Evolutionary conservation across 2,113 vertebrate species (phyloP).

Genomic region (Irena cyanogastra): DNA sequence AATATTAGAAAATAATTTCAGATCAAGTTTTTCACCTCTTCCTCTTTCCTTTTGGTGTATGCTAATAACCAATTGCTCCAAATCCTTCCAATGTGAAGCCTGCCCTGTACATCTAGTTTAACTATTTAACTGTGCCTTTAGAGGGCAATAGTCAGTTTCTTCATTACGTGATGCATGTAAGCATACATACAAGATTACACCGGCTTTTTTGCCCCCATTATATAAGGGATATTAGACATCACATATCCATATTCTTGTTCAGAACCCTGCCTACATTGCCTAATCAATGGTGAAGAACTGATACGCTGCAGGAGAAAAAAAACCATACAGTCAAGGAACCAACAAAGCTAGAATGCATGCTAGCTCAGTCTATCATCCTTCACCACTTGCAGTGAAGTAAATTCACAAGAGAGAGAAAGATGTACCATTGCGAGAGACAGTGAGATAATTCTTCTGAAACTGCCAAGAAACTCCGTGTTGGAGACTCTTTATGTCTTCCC

Average conservation of each 20-base stretch:
- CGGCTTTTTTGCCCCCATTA: neutral
- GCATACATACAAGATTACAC: neutral
- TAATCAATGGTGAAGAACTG: neutral
- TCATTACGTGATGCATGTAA: neutral
- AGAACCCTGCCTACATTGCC: neutral
- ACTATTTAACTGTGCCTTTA: neutral
- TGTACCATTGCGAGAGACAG: neutral
- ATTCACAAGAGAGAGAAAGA: neutral
- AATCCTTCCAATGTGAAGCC: neutral
- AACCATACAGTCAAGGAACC: neutral
- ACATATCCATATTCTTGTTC: neutral
- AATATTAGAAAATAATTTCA: neutral
- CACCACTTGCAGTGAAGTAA: neutral
- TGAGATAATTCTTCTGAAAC: neutral
- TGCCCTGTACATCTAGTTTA: neutral
- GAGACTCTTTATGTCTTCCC: neutral
- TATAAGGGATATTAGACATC: neutral
- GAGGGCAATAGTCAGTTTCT: neutral
- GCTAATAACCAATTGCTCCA: neutral
- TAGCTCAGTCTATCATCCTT: neutral
- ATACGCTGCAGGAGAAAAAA: neutral
- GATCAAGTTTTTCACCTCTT: neutral
- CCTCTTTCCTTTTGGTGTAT: neutral
- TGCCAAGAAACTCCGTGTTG: neutral
- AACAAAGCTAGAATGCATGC: fast-evolving